Evolutionary conservation across 1,140 invertebrate species (phyloP).

Genomic region (Lordiphosa clarofinis): DNA sequence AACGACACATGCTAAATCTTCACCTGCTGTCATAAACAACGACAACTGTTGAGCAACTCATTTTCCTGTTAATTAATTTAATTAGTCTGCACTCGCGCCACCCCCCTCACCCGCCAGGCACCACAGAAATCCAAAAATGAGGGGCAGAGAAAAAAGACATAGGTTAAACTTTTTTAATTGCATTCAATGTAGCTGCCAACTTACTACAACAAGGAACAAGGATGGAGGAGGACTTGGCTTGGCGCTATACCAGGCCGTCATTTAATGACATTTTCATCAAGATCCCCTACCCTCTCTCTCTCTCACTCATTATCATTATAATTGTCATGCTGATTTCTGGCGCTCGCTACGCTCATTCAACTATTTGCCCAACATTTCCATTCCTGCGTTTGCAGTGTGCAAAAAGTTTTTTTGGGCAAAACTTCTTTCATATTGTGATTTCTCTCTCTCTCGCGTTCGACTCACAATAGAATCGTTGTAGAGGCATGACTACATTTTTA

Average conservation of each 20-base stretch:
- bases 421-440: conserved; percentile 46
- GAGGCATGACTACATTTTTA: conserved; percentile 54
- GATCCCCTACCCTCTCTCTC: conserved; percentile 3
- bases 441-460: conserved; percentile 9
- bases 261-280: conserved; percentile 76
- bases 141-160: conserved; percentile 2
- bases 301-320: conserved; percentile 72
- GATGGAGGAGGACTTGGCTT: conserved; percentile 21
- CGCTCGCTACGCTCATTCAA: conserved; percentile 15
- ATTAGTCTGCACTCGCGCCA: conserved; percentile 42
- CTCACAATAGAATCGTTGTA: conserved; percentile 22
- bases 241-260: conserved; percentile 37
- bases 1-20: conserved; percentile 27
- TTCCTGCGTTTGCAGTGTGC: conserved; percentile 47
- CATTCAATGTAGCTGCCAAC: conserved; percentile 73
- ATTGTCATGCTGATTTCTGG: conserved; percentile 73
- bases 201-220: conserved; percentile 16
- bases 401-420: conserved; percentile 43
- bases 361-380: conserved; percentile 32
- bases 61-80: conserved; percentile 75
- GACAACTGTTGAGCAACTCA: conserved; percentile 61
- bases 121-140: neutral
- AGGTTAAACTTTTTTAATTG: conserved; percentile 71
- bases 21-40: conserved; percentile 29
- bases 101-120: neutral